Conservation (phyloP, 1,140 invertebrate species). For the Pseudomyrmex dendroicus region DNA sequence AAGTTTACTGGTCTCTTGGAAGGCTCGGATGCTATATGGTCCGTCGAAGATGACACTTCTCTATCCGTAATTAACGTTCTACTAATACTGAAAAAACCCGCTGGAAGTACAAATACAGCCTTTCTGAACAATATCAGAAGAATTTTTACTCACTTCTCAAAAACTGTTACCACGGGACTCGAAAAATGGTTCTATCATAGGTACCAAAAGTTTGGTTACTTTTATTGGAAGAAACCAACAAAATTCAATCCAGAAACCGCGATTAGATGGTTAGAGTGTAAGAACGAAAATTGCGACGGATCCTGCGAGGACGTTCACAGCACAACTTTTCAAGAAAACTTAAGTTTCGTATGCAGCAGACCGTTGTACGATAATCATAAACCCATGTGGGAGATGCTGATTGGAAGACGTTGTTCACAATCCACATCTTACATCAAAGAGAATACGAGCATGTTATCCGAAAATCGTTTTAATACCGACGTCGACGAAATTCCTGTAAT, state of each 20-base stretch:
- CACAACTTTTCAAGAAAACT: conserved; percentile 77
- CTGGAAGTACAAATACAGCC: too few relatives aligned
- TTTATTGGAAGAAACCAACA: conserved; percentile 82
- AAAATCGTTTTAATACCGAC: conserved; percentile 14
- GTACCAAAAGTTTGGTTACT: conserved; percentile 83
- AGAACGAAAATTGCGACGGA: conserved; percentile 71
- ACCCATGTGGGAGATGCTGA: conserved; percentile 85
- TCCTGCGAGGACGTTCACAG: conserved; percentile 69
- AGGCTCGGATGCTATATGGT: too few relatives aligned
- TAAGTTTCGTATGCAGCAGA: conserved; percentile 80
- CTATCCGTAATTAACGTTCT: too few relatives aligned
- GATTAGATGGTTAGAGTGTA: conserved; percentile 78
- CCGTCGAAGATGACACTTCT: too few relatives aligned
- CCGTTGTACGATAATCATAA: conserved; percentile 82
- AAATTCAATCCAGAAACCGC: conserved; percentile 80
- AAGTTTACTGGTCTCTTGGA: too few relatives aligned
- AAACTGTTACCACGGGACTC: too few relatives aligned
- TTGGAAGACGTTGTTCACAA: conserved; percentile 77
- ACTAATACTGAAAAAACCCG: too few relatives aligned
- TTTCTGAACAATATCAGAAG: too few relatives aligned
- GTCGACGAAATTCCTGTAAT: conserved; percentile 80
- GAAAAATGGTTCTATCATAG: too few relatives aligned
- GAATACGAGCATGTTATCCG: background rate
- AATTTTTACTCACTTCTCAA: too few relatives aligned
- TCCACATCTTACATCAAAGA: conserved; percentile 45